Conservation (phyloP, 2,888 invertebrate species). For the Patella pellucida region DNA sequence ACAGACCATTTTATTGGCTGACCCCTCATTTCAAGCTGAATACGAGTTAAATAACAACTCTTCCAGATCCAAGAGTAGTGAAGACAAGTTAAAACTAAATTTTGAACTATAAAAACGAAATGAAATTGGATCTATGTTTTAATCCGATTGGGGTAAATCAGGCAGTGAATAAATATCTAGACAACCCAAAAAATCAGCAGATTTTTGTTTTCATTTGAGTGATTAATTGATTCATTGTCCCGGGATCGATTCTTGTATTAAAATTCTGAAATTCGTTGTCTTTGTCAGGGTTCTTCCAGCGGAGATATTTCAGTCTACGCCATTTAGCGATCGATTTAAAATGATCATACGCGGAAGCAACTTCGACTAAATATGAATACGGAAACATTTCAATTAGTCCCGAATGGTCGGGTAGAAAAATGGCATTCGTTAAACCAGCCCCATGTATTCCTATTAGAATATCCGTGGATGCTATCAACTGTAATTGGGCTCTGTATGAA, state of each 20-base stretch:
- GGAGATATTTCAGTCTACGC: slow-evolving; percentile 60
- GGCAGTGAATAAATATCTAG: too few relatives aligned
- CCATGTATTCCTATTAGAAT: slow-evolving; percentile 70
- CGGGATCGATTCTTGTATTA: slow-evolving; percentile 54
- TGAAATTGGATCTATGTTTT: too few relatives aligned
- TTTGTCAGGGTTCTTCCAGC: slow-evolving; percentile 62
- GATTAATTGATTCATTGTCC: slow-evolving; percentile 27
- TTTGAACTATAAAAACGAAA: too few relatives aligned
- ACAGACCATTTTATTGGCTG: too few relatives aligned
- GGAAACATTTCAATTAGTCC: slow-evolving; percentile 66
- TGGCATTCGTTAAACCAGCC: slow-evolving; percentile 65
- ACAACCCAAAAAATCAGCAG: not conserved
- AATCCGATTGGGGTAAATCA: too few relatives aligned
- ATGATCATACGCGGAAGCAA: slow-evolving; percentile 47
- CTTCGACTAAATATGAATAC: slow-evolving; percentile 35
- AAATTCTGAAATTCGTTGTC: slow-evolving; percentile 45
- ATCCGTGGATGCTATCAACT: slow-evolving; percentile 57
- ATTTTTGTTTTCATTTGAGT: slow-evolving; percentile 22
- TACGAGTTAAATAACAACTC: too few relatives aligned
- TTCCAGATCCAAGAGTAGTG: too few relatives aligned
- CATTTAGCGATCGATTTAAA: slow-evolving; percentile 66
- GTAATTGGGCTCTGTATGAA: slow-evolving; percentile 59
- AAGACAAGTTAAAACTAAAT: too few relatives aligned
- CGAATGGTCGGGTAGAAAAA: slow-evolving; percentile 64
- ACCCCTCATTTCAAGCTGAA: too few relatives aligned